Evolutionary conservation across 2,113 vertebrate species (phyloP).

Genomic region (Malurus elegans): DNA sequence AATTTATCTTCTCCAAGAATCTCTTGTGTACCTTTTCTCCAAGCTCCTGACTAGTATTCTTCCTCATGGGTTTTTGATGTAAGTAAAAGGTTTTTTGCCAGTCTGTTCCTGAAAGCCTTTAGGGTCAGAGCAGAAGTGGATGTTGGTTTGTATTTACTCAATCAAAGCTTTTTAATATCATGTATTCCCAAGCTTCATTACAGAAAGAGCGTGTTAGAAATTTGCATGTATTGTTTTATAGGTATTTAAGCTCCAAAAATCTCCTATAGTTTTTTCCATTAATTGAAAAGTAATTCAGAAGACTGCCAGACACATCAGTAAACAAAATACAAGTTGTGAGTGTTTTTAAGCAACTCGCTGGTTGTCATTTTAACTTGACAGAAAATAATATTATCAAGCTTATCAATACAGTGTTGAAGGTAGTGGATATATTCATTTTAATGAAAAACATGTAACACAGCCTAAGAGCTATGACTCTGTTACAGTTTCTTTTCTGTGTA

Average conservation of each 20-base stretch:
- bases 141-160: neutral
- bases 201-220: neutral
- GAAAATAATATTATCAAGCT: neutral
- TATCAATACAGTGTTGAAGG: neutral
- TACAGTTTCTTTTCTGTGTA: neutral
- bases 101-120: neutral
- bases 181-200: neutral
- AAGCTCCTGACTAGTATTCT: neutral
- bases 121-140: neutral
- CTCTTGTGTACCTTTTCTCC: neutral
- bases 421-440: neutral
- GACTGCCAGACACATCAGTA: neutral
- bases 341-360: neutral
- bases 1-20: neutral
- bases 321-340: neutral
- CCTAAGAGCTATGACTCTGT: neutral
- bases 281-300: neutral
- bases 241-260: neutral
- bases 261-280: neutral
- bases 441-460: neutral
- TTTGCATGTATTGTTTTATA: neutral
- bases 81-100: neutral
- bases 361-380: neutral
- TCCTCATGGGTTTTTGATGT: neutral
- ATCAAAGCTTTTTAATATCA: neutral